Conservation (phyloP, 2,797 vertebrate genomes). For the Gastrophryne carolinensis region DNA sequence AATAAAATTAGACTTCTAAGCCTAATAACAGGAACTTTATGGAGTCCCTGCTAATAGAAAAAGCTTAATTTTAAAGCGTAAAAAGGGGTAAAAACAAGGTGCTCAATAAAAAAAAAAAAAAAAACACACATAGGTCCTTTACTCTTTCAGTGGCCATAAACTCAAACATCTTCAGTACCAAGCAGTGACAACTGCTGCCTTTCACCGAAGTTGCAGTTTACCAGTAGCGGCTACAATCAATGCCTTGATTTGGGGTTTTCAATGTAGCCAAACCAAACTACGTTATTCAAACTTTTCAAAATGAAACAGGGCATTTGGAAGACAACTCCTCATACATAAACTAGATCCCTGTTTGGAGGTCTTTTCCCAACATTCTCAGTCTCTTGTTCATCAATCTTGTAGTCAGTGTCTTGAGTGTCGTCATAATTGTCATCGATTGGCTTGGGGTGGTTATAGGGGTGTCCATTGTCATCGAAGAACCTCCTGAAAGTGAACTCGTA, state of each 20-base stretch:
- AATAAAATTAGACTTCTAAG: constrained; percentile 5
- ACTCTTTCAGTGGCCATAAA: not conserved
- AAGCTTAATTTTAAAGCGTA: constrained; percentile 2
- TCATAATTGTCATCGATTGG: constrained; percentile 88
- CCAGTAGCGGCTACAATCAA: not conserved
- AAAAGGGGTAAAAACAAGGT: constrained; percentile 35
- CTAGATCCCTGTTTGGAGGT: constrained; percentile 78
- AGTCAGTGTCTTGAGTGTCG: constrained; percentile 67
- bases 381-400: constrained; percentile 69
- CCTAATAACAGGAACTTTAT: constrained; percentile 1
- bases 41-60: not conserved
- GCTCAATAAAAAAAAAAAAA: not conserved
- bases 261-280: not conserved
- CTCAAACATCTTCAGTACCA: constrained; percentile 13
- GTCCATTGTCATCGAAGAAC: constrained; percentile 89
- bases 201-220: not conserved
- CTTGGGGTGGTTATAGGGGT: constrained; percentile 95
- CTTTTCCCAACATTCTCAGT: constrained; percentile 62
- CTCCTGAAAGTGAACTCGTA: constrained; percentile 90
- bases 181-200: constrained; percentile 10
- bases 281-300: not conserved
- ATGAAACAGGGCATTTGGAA: not conserved
- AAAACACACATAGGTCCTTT: not conserved
- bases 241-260: not conserved
- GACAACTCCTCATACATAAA: constrained; percentile 80